phyloP scores from a whole-genome alignment of 2,888 invertebrate genomes.

The Celastrina argiolus region DNA sequence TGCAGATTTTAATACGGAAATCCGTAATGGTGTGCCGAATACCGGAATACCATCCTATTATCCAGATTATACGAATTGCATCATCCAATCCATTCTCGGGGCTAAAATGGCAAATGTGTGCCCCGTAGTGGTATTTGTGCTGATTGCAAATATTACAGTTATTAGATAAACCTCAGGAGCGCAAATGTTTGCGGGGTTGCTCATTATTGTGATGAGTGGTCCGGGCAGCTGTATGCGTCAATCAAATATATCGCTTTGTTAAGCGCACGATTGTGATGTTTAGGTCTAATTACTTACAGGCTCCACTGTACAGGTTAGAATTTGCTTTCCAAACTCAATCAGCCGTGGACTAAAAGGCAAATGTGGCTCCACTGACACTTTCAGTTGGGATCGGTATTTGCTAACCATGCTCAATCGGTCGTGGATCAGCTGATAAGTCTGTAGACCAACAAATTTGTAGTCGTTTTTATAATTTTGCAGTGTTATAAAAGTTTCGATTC shows the following conservation, averaged over 20 bases:
- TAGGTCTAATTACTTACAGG: neutral
- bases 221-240: constrained; percentile 42
- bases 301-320: neutral
- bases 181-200: constrained; percentile 67
- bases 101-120: constrained; percentile 28
- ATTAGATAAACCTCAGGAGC: constrained; percentile 56
- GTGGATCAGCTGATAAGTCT: too few relatives aligned
- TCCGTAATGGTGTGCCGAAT: neutral
- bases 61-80: constrained; percentile 29
- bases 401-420: too few relatives aligned
- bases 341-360: neutral
- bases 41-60: constrained; percentile 19
- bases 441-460: too few relatives aligned
- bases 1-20: neutral
- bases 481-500: too few relatives aligned
- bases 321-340: neutral
- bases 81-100: constrained; percentile 28
- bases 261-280: neutral
- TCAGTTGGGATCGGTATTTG: too few relatives aligned
- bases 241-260: constrained; percentile 24
- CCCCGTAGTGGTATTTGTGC: constrained; percentile 40
- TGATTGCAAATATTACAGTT: constrained; percentile 60
- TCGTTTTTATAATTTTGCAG: too few relatives aligned
- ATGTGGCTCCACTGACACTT: too few relatives aligned
- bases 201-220: constrained; percentile 64